Evolutionary conservation across 2,888 invertebrate species (phyloP).

Genomic region (Coleophora flavipennella): DNA sequence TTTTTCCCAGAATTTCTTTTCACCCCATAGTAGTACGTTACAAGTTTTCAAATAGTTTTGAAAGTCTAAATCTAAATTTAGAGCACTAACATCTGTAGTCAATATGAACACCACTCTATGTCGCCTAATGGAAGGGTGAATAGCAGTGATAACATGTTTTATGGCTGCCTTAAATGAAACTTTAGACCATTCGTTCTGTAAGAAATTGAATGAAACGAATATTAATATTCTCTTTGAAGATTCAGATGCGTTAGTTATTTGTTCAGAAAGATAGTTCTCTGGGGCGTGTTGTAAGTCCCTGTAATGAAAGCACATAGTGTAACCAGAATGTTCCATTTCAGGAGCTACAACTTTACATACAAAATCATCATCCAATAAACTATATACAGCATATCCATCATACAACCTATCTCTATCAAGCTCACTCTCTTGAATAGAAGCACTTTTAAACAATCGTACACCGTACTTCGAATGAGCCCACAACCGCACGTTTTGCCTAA

Average conservation of each 20-base stretch:
- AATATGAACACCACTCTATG: slow-evolving; percentile 72
- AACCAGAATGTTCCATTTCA: slow-evolving; percentile 80
- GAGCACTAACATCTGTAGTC: slow-evolving; percentile 78
- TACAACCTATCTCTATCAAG: slow-evolving; percentile 79
- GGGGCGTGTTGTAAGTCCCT: slow-evolving; percentile 75
- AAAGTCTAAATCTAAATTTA: slow-evolving; percentile 83
- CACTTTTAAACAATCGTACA: slow-evolving; percentile 80
- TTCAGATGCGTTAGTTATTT: slow-evolving; percentile 75
- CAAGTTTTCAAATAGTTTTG: slow-evolving; percentile 80
- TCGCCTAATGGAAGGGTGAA: slow-evolving; percentile 77
- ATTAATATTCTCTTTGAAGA: slow-evolving; percentile 81
- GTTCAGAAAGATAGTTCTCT: slow-evolving; percentile 74
- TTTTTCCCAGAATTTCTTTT: slow-evolving; percentile 92
- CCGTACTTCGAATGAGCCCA: slow-evolving; percentile 89
- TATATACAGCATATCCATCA: slow-evolving; percentile 91
- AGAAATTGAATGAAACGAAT: slow-evolving; percentile 84
- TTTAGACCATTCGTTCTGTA: slow-evolving; percentile 88
- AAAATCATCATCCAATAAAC: slow-evolving; percentile 83
- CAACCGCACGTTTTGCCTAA: slow-evolving; percentile 83
- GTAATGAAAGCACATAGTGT: slow-evolving; percentile 79
- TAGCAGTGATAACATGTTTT: slow-evolving; percentile 76
- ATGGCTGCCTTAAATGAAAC: slow-evolving; percentile 86
- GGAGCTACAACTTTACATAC: slow-evolving; percentile 78
- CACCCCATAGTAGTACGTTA: slow-evolving; percentile 83
- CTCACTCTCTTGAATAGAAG: slow-evolving; percentile 70